Evolutionary conservation across 1,140 invertebrate species (phyloP).

Genomic region (Diprion similis): DNA sequence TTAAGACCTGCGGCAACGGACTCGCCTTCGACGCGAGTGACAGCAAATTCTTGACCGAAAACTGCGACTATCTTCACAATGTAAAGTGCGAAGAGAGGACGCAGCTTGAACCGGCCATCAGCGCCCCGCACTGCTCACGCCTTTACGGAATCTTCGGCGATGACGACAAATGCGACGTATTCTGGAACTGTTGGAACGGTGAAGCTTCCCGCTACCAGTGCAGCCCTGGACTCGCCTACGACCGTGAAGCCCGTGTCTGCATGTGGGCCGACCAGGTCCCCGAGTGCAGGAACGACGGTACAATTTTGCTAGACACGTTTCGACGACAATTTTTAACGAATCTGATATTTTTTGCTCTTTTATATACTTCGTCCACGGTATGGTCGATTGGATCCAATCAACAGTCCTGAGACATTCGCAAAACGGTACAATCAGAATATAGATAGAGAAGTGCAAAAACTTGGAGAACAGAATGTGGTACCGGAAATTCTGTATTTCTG

Average conservation of each 20-base stretch:
- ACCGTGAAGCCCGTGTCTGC: slow-evolving; percentile 89
- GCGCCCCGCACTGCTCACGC: slow-evolving; percentile 83
- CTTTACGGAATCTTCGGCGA: slow-evolving; percentile 94
- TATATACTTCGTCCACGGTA: too few relatives aligned
- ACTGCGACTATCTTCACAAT: slow-evolving; percentile 95
- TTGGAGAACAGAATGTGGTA: too few relatives aligned
- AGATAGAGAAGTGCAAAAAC: too few relatives aligned
- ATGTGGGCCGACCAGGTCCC: slow-evolving; percentile 95
- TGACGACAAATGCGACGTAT: slow-evolving; percentile 86
- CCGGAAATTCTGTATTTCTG: too few relatives aligned
- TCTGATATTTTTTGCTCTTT: too few relatives aligned
- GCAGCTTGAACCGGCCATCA: slow-evolving; percentile 85
- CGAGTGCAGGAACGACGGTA: slow-evolving; percentile 88
- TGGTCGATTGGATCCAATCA: too few relatives aligned
- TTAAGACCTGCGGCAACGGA: slow-evolving; percentile 94
- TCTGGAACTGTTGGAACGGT: slow-evolving; percentile 97
- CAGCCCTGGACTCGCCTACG: slow-evolving; percentile 92
- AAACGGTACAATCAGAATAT: too few relatives aligned
- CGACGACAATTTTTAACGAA: too few relatives aligned
- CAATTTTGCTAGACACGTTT: slow-evolving; percentile 26
- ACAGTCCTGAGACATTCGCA: too few relatives aligned
- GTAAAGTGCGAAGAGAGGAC: slow-evolving; percentile 91
- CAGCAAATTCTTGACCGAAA: slow-evolving; percentile 88
- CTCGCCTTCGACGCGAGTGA: slow-evolving; percentile 90
- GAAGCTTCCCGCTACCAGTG: slow-evolving; percentile 93